Evolutionary conservation across 2,113 vertebrate species (phyloP), one percentile per base, ranked within the genome.

Genomic region (Limnothrissa miodon): DNA sequence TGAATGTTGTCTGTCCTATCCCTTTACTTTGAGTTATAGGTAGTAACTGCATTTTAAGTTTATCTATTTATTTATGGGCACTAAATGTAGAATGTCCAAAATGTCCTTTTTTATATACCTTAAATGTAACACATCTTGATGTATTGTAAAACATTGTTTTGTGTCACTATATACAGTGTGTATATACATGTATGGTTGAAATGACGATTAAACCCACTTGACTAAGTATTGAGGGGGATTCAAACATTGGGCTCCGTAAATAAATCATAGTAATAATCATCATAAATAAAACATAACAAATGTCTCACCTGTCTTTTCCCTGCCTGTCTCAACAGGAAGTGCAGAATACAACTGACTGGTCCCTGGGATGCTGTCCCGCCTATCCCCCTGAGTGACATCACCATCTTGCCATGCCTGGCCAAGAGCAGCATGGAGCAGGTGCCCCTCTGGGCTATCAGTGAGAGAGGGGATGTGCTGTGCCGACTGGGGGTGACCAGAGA

Each of bases 391-490:
- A 92, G 93, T 83, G 97, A 99, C 51, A 93, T 99, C 90, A 97
- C 97, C 81, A 87, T 99, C 87, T 96, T 97, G 89, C 96, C 98
- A 0, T 95, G 94, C 84, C 93, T 96, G 85, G 92, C 93, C 33
- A 94, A 93, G 87, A 92, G 86, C 84, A 86, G 39, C 0, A 91
- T 94, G 85, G 93, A 95, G 85, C 90, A 93, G 82, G 90, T 97
- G 1, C 96, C 98, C 0, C 91, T 99, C 45, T 99, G 98, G 98
- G 98, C 96, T 78, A 89, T 99, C 89, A 98, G 96, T n/a, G 96
- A 96, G 90, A 99, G 98, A 89, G 98, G 98, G 25, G 98, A 99
- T 0, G 97, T 99, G 45, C 91, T 99, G 85, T 99, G 98, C 89
- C 95, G 98, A 2, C 93, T 98, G 45, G 96, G 95, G 5, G 96